A percentile compares a stretch with the other conserved stretches of the same genome.
Conservation (phyloP, 2,797 vertebrate species). For the Pangasius larnaudii region DNA sequence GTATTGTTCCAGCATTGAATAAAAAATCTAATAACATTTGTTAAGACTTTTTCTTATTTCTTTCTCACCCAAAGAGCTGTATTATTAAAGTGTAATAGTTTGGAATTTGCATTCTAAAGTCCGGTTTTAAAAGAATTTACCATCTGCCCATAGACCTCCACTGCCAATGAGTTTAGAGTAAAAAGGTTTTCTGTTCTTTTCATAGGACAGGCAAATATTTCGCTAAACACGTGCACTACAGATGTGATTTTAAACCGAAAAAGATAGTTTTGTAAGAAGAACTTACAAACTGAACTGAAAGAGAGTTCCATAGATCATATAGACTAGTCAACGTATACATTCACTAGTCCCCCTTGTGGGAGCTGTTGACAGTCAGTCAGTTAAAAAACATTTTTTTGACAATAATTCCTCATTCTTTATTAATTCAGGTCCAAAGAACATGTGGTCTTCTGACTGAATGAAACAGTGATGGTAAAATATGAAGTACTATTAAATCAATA, state of each 20-base stretch:
- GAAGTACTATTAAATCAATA: not conserved
- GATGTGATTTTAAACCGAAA: not conserved
- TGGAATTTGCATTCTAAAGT: not conserved
- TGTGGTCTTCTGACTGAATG: not conserved
- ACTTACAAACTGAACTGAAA: not conserved
- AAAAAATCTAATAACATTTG: not conserved
- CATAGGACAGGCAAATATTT: not conserved
- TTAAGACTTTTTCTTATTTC: not conserved
- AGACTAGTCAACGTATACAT: not conserved
- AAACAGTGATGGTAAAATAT: not conserved
- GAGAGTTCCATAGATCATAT: not conserved
- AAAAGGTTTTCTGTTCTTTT: not conserved
- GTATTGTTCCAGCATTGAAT: not conserved
- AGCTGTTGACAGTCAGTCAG: not conserved
- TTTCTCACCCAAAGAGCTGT: not conserved
- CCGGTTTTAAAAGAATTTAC: not conserved
- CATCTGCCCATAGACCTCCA: not conserved
- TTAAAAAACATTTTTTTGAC: no score
- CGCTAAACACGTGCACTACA: not conserved
- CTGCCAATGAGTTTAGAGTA: not conserved
- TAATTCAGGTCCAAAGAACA: not conserved
- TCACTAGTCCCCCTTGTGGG: not conserved
- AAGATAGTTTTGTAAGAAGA: not conserved
- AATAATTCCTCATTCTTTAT: not conserved
- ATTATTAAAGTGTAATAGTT: not conserved